A percentile compares a stretch with the other conserved stretches of the same genome.
These are phyloP conservation scores for Strigamia crassipes DNA, from an alignment of 2,888 invertebrate species.

Conservation along the genomic window DNA sequence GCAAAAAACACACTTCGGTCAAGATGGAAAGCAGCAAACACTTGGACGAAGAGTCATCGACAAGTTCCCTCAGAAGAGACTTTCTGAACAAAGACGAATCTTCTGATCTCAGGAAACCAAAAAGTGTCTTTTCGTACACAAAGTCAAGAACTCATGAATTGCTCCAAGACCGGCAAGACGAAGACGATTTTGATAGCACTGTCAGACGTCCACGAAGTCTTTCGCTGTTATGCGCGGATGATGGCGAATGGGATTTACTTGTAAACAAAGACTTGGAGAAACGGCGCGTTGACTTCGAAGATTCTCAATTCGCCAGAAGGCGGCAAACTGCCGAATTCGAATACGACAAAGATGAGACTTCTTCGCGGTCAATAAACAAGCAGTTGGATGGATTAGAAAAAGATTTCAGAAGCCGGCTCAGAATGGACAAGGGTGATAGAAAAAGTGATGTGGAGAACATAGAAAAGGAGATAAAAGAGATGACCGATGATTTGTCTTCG, in stretches of 20 bases:
- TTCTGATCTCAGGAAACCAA: background rate
- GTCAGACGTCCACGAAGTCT: slow-evolving; percentile 6
- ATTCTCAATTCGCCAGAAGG: background rate
- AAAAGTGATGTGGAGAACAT: background rate
- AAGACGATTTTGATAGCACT: background rate
- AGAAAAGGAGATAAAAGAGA: background rate
- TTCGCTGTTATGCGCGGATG: background rate
- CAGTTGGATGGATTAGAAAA: background rate
- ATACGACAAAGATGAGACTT: background rate
- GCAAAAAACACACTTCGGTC: background rate
- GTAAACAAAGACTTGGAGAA: background rate
- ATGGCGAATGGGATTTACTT: background rate
- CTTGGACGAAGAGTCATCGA: background rate
- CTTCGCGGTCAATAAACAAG: background rate
- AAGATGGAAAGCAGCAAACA: background rate
- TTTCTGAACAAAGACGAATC: background rate
- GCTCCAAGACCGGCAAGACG: background rate
- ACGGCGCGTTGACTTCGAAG: background rate
- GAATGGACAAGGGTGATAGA: background rate
- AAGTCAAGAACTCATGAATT: background rate
- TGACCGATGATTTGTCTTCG: background rate
- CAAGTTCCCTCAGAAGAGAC: background rate
- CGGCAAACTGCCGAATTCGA: background rate
- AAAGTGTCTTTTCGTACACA: background rate
- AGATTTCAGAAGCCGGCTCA: background rate